phyloP scores from a whole-genome alignment of 2,888 invertebrate genomes.

The Hydrotaea diabolus region DNA sequence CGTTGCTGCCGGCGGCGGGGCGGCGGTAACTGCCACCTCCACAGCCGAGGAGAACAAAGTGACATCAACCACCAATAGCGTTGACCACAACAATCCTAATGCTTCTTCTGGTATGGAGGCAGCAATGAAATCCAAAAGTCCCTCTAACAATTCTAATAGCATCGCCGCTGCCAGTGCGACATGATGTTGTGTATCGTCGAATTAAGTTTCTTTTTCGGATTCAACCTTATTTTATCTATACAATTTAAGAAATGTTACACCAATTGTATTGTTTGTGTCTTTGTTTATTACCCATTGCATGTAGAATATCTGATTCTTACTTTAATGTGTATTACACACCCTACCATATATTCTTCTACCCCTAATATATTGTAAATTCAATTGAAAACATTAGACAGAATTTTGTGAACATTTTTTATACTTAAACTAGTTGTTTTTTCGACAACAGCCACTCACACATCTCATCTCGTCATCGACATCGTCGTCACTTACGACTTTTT shows the following conservation, averaged over 20 bases:
- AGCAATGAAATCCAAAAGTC: conserved; percentile 16
- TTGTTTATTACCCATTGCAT: not conserved
- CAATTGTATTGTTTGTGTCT: not conserved
- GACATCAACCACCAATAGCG: conserved; percentile 21
- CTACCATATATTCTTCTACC: not conserved
- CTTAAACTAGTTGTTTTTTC: conserved; percentile 26
- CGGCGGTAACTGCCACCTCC: conserved; percentile 22
- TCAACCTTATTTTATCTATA: conserved; percentile 33
- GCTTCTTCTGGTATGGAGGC: conserved; percentile 48
- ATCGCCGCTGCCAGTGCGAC: conserved; percentile 70
- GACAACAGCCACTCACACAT: not conserved
- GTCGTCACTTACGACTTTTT: not conserved
- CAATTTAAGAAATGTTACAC: conserved; percentile 44
- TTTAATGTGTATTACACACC: not conserved
- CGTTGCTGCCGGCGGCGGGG: conserved; percentile 14
- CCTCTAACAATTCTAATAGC: conserved; percentile 38
- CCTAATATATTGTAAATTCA: conserved; percentile 32
- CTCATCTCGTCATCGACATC: not conserved
- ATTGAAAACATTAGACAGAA: conserved; percentile 20
- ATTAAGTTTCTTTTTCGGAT: conserved; percentile 50
- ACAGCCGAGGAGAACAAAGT: conserved; percentile 35
- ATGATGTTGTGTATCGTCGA: conserved; percentile 71
- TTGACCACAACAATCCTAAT: conserved; percentile 48
- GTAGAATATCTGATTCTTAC: not conserved
- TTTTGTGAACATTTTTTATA: conserved; percentile 33